Evolutionary conservation across 2,113 vertebrate genomes (phyloP).

Genomic region (Coryphaenoides rupestris): DNA sequence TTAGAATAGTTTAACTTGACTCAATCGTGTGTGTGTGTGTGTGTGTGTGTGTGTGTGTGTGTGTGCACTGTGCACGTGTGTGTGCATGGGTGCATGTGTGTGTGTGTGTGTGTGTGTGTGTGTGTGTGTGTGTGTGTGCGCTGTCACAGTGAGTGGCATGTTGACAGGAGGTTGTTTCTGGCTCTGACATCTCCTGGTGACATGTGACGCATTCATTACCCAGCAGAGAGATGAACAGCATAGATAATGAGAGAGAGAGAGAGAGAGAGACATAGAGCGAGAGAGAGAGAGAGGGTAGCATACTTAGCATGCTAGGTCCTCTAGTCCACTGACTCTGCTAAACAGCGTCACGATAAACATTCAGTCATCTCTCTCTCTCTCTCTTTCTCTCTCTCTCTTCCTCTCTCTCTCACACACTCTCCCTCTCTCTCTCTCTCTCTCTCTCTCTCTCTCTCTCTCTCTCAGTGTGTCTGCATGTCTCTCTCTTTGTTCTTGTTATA

Average conservation of each 20-base stretch:
- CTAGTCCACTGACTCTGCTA: too few relatives aligned
- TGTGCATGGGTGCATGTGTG: neutral
- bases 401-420: neutral
- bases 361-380: neutral
- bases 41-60: neutral
- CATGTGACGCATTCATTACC: slow-evolving; percentile 39
- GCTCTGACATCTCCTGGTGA: neutral
- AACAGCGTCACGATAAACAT: neutral
- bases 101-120: neutral
- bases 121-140: neutral
- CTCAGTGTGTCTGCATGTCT: too few relatives aligned
- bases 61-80: neutral
- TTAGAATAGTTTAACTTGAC: too few relatives aligned
- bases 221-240: slow-evolving; percentile 1
- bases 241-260: neutral
- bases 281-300: too few relatives aligned
- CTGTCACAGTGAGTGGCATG: slow-evolving; percentile 12
- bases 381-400: neutral
- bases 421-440: too few relatives aligned
- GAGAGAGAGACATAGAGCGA: too few relatives aligned
- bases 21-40: neutral
- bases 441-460: too few relatives aligned
- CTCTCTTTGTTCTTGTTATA: too few relatives aligned
- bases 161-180: slow-evolving; percentile 24
- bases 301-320: too few relatives aligned